These are phyloP conservation scores for Chascanopsetta lugubris DNA, from an alignment of 2,113 vertebrate genomes.

Conservation along the genomic window DNA sequence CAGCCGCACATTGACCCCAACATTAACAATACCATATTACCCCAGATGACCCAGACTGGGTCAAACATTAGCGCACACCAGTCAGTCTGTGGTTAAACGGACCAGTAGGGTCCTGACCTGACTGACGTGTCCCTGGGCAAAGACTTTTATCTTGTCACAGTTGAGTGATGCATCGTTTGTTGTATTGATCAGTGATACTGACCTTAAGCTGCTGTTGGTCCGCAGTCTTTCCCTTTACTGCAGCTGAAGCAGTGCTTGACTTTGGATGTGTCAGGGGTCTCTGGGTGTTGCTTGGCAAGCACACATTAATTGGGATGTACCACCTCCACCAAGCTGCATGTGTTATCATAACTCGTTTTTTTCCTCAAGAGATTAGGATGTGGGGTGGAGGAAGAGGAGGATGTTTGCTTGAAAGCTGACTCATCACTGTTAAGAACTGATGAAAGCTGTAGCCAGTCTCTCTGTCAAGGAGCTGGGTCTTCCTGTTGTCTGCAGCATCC, in stretches of 20 bases:
- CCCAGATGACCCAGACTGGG: constrained; percentile 33
- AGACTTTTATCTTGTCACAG: constrained; percentile 37
- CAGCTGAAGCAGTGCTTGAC: not conserved
- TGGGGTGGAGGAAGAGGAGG: constrained; percentile 38
- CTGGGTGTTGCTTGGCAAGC: not conserved
- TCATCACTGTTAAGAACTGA: constrained; percentile 24
- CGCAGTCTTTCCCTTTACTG: not conserved
- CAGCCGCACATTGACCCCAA: not conserved
- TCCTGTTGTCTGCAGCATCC: not conserved
- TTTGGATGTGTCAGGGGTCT: constrained; percentile 7
- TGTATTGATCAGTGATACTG: constrained; percentile 43
- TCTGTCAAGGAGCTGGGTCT: constrained; percentile 1
- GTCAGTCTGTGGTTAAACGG: constrained; percentile 31
- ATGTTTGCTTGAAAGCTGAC: constrained; percentile 60
- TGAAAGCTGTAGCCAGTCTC: constrained; percentile 9
- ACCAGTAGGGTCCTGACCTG: constrained; percentile 28
- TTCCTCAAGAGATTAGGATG: constrained; percentile 49
- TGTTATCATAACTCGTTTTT: constrained; percentile 27
- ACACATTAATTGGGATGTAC: constrained; percentile 2
- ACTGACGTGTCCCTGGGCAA: constrained; percentile 28
- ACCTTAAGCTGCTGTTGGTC: constrained; percentile 23
- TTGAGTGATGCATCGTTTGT: constrained; percentile 27
- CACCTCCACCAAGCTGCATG: not conserved
- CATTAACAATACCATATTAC: constrained; percentile 6
- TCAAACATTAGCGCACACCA: constrained; percentile 10